Conservation (phyloP, 2,888 invertebrate genomes). For the Apocheima hispidaria region DNA sequence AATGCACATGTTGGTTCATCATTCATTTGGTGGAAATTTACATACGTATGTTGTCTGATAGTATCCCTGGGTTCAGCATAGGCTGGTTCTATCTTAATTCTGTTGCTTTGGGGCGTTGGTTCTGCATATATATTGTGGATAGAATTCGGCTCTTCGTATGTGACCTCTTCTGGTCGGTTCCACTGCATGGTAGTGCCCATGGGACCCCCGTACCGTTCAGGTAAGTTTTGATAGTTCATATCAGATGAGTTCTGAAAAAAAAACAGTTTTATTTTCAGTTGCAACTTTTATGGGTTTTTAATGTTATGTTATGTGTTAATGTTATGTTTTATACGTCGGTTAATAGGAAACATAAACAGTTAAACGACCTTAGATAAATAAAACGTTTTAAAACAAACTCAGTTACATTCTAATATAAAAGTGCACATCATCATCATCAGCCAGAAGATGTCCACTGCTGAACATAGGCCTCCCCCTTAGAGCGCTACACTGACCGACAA, state of each 20-base stretch:
- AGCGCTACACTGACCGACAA: too few relatives aligned
- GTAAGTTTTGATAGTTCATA: background rate
- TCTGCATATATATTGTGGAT: background rate
- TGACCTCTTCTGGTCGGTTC: background rate
- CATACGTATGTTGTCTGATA: background rate
- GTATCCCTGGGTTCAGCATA: background rate
- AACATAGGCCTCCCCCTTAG: too few relatives aligned
- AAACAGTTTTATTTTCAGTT: background rate
- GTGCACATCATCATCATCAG: too few relatives aligned
- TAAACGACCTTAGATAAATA: too few relatives aligned
- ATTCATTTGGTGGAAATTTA: background rate
- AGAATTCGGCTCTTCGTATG: background rate
- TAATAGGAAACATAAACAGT: too few relatives aligned
- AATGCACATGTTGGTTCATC: background rate
- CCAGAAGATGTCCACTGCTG: too few relatives aligned
- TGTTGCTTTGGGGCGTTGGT: background rate
- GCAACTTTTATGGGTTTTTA: too few relatives aligned
- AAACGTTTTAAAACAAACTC: too few relatives aligned
- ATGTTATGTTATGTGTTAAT: too few relatives aligned
- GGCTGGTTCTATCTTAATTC: background rate
- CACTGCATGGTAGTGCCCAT: constrained; percentile 1
- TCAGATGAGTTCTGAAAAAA: background rate
- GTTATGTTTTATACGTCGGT: too few relatives aligned
- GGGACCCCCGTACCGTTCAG: background rate
- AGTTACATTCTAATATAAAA: too few relatives aligned